Evolutionary conservation across 2,797 vertebrate species (phyloP), one percentile per base, ranked within the genome.

Genomic region (Echeneis naucrates): DNA sequence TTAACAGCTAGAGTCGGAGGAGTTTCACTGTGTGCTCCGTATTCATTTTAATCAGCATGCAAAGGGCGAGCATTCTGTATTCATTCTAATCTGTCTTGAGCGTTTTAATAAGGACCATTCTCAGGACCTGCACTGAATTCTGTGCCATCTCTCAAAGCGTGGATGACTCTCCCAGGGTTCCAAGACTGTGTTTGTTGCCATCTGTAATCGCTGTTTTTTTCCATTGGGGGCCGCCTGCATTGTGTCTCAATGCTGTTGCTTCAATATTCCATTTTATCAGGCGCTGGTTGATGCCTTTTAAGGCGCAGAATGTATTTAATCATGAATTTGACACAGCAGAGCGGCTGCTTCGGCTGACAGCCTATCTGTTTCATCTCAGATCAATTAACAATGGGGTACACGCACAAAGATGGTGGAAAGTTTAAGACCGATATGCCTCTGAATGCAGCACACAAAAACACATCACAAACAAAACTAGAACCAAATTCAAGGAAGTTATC

Each of bases 31-130:
- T 69, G 81, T 5, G 9, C 72, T 56, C 52, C 3, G 2, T 68
- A 85, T 90, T 87, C 76, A 70, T 89, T 89, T 83, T 81, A 86
- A 89, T 90, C 90, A 87, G 77, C 73, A 77, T 83, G 83, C 67
- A 85, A 87, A 86, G 75, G 74, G 55, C 65, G 6, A 60, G 38
- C 59, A 48, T 78, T 81, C 48, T 72, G 38, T 44, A 74, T 81
- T 88, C 81, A 69, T 77, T 77, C 73, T 78, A 64, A 81, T 81
- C 58, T 72, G 59, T 75, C 75, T 54, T 40, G 51, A 79, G 55
- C 47, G 72, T 83, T 87, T 87, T 85, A 89, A 87, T 84, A 79
- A 84, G 81, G 57, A 47, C 55, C 62, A 35, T 82, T 87, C 75
- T 76, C 16, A 68, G 53, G 77, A 71, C 70, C 47, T 62, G 55